These are phyloP conservation scores for Allacma fusca DNA, from an alignment of 2,888 invertebrate genomes.

Conservation along the genomic window DNA sequence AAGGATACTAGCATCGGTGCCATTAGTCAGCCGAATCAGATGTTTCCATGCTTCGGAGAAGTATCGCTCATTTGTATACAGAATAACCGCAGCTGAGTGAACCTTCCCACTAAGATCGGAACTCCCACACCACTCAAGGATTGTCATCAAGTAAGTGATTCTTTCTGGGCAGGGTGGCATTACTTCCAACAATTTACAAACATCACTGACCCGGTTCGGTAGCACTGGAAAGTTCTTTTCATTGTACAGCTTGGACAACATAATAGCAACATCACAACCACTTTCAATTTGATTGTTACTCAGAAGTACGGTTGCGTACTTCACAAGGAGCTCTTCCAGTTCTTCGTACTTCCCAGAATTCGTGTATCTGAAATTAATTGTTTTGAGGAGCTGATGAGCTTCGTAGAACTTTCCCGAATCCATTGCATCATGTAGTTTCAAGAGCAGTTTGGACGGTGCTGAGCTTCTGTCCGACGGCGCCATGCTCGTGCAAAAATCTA, in stretches of 20 bases:
- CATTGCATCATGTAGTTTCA: conserved; percentile 56
- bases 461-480: conserved; percentile 45
- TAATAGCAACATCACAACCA: conserved; percentile 59
- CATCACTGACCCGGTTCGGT: conserved; percentile 47
- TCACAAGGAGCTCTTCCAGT: conserved; percentile 54
- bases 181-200: conserved; percentile 38
- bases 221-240: conserved; percentile 46
- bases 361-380: conserved; percentile 58
- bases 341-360: conserved; percentile 54
- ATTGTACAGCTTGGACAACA: conserved; percentile 56
- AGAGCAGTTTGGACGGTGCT: conserved; percentile 48
- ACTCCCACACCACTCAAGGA: conserved; percentile 53
- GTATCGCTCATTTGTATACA: conserved; percentile 52
- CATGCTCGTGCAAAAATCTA: too few relatives aligned
- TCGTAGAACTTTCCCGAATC: conserved; percentile 58
- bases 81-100: conserved; percentile 51
- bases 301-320: conserved; percentile 48
- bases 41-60: conserved; percentile 58
- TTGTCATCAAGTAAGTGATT: conserved; percentile 48
- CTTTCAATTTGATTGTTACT: conserved; percentile 58
- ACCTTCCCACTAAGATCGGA: conserved; percentile 46
- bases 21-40: conserved; percentile 51
- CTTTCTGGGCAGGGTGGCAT: conserved; percentile 57
- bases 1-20: conserved; percentile 49
- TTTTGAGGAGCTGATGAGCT: conserved; percentile 59